These are phyloP conservation scores for Boloria selene DNA, from an alignment of 2,888 invertebrate species.

Conservation along the genomic window DNA sequence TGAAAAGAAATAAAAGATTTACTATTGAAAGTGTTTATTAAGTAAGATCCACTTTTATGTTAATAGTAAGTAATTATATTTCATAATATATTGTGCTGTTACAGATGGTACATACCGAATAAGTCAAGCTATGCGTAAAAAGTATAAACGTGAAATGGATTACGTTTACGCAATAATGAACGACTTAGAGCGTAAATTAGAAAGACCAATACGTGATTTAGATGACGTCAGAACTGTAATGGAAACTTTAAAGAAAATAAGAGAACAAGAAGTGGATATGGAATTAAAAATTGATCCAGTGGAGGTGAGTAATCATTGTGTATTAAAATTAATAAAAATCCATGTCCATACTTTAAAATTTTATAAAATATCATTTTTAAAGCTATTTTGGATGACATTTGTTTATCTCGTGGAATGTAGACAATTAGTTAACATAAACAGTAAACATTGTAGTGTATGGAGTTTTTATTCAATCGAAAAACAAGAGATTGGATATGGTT, in stretches of 20 bases:
- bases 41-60: too few species aligned
- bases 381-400: too few species aligned
- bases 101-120: slow-evolving; percentile 89
- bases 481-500: too few species aligned
- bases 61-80: background rate
- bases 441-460: too few species aligned
- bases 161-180: slow-evolving; percentile 96
- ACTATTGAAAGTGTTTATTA: too few species aligned
- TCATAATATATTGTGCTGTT: slow-evolving; percentile 12
- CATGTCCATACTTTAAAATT: background rate
- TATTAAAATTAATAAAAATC: background rate
- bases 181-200: slow-evolving; percentile 94
- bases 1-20: too few species aligned
- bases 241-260: slow-evolving; percentile 95
- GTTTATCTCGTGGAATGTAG: too few species aligned
- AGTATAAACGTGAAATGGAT: slow-evolving; percentile 95
- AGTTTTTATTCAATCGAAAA: too few species aligned
- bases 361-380: too few species aligned
- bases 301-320: slow-evolving; percentile 81
- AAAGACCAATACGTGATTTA: slow-evolving; percentile 93
- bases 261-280: slow-evolving; percentile 98
- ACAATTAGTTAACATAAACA: too few species aligned
- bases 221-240: slow-evolving; percentile 97
- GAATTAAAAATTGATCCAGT: slow-evolving; percentile 96
- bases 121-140: slow-evolving; percentile 93